phyloP scores from a whole-genome alignment of 2,888 invertebrate genomes.

The Ecliptopera silaceata region DNA sequence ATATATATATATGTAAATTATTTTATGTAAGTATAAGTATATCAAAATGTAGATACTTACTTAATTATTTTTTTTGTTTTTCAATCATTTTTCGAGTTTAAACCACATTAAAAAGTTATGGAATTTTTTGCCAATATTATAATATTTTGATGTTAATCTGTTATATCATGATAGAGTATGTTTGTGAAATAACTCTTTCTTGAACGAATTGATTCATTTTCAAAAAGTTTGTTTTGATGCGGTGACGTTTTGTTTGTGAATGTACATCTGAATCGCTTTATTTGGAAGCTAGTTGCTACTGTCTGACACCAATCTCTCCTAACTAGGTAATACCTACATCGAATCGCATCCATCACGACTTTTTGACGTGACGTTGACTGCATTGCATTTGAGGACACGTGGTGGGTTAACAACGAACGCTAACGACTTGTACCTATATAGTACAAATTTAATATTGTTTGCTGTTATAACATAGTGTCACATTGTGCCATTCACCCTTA shows the following conservation, averaged over 20 bases:
- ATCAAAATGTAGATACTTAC: too few species aligned
- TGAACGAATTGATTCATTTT: too few species aligned
- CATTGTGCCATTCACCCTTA: constrained; percentile 15
- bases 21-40: too few species aligned
- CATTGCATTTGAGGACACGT: constrained; percentile 56
- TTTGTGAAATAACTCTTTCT: too few species aligned
- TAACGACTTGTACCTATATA: constrained; percentile 55
- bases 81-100: too few species aligned
- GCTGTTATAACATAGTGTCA: constrained; percentile 25
- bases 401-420: constrained; percentile 49
- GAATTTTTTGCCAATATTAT: too few species aligned
- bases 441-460: constrained; percentile 24
- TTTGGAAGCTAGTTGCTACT: constrained; percentile 5
- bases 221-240: neutral
- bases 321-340: constrained; percentile 62
- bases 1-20: too few species aligned
- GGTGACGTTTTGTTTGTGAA: neutral
- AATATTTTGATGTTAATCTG: too few species aligned
- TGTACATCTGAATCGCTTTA: constrained; percentile 4
- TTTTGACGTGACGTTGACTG: constrained; percentile 52
- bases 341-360: constrained; percentile 52
- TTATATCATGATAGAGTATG: too few species aligned
- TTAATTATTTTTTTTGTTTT: too few species aligned
- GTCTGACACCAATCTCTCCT: constrained; percentile 40
- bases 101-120: too few species aligned